Base-by-base conservation (phyloP, 2,113 vertebrate genomes). In the Polypterus senegalus region DNA sequence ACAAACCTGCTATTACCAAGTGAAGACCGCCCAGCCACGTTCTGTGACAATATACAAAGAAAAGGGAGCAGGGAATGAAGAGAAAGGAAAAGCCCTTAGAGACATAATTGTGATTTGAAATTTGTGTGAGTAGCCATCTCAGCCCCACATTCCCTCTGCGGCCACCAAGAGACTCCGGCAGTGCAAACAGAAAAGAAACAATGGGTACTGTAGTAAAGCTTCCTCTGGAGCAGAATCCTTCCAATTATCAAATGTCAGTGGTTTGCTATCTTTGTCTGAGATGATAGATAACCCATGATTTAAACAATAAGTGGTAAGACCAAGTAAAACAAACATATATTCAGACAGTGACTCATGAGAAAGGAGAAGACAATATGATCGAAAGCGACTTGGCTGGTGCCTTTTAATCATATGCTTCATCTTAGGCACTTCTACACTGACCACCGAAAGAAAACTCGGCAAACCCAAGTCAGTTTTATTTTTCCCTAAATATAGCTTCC, bases 311-410 rank as follows among this genome's bases (percentile, higher is more conserved):
- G 52, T 59, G 69, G 63, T 64, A 55, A 62, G 48, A 43, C 60
- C 64, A 59, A 69, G 62, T 66, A 72, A 81, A 82, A 80, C 76
- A 84, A 81, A 78, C 73, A 71, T 81, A 82, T 79, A 80, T 75
- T 80, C 70, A 78, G 74, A 78, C 71, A 63, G 66, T 73, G 76
- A 77, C 73, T 78, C 75, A 73, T 72, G 70, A 72, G 77, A 76
- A 71, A 69, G 74, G 72, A 74, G 74, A 65, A 1, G 4, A 78
- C 74, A 70, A 72, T 65, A 27, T 10, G 72, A 73, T 80, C 74
- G 71, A 68, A 71, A 63, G 69, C 71, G 63, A 9, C 71, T 80
- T 63, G 62, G 65, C 66, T 70, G 69, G 65, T 75, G 74, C 67
- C 64, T 72, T 72, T 77, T 79, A 79, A 79, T 81, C 75, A 82